A percentile compares a stretch with the other conserved stretches of the same genome.
Conservation (phyloP, 2,797 vertebrate genomes). For the Spinus olivaceus region DNA sequence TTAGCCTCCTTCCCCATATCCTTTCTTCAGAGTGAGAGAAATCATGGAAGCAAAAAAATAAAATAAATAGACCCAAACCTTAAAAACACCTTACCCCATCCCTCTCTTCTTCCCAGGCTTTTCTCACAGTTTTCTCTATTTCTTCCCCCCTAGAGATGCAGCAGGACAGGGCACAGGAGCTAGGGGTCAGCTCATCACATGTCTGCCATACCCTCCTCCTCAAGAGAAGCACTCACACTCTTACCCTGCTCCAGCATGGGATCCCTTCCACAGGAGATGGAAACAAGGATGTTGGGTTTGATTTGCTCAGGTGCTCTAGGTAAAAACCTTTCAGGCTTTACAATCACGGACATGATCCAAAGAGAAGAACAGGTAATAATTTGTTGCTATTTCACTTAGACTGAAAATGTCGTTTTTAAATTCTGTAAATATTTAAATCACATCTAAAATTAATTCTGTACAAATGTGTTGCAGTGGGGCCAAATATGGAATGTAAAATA, state of each 20-base stretch:
- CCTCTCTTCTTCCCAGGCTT: not conserved
- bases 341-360: not conserved
- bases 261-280: not conserved
- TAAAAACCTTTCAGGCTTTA: not conserved
- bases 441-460: not conserved
- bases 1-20: not conserved
- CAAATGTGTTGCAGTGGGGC: not conserved
- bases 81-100: not conserved
- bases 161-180: fast-evolving
- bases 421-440: not conserved
- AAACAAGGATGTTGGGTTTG: not conserved
- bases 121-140: not conserved
- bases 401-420: not conserved
- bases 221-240: not conserved
- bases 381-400: not conserved
- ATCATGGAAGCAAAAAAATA: not conserved
- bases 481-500: not conserved
- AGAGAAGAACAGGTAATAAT: not conserved
- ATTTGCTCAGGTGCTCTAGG: not conserved
- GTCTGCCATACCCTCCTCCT: not conserved
- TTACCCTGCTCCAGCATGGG: not conserved
- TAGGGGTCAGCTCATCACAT: not conserved
- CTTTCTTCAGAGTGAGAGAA: not conserved
- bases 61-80: not conserved
- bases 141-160: not conserved